These are phyloP conservation scores for Nomia melanderi DNA, from an alignment of 1,140 invertebrate species.

Conservation along the genomic window DNA sequence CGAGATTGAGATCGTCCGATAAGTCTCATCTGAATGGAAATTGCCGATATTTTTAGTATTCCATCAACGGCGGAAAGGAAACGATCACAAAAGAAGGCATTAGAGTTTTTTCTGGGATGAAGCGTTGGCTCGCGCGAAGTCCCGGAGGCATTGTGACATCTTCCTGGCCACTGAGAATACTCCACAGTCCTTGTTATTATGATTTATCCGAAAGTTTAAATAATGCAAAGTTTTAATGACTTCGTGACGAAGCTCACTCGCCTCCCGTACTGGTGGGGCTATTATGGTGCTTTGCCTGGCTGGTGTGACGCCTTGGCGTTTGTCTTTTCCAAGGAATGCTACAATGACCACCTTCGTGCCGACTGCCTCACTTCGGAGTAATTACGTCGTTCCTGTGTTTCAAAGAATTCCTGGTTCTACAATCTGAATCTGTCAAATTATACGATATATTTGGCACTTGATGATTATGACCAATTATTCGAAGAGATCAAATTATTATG, in stretches of 20 bases:
- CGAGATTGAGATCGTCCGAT: slow-evolving; percentile 28
- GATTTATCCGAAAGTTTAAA: slow-evolving; percentile 62
- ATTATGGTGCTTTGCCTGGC: slow-evolving; percentile 37
- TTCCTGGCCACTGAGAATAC: slow-evolving; percentile 21
- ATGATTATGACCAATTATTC: too few relatives aligned
- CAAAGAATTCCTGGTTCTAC: not conserved
- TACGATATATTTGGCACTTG: too few relatives aligned
- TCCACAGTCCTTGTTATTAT: slow-evolving; percentile 32
- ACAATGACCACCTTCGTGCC: not conserved
- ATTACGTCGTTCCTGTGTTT: not conserved
- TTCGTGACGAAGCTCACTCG: slow-evolving; percentile 28
- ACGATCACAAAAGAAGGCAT: not conserved
- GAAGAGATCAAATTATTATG: too few relatives aligned
- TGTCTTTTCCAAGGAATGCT: not conserved
- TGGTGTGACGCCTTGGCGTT: not conserved
- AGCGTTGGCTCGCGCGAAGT: not conserved
- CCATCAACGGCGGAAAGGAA: not conserved
- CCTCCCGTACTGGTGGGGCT: not conserved
- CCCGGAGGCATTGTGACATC: slow-evolving; percentile 7
- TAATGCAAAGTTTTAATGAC: slow-evolving; percentile 67
- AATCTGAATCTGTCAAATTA: not conserved
- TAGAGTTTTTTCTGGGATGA: not conserved
- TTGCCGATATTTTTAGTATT: slow-evolving; percentile 40
- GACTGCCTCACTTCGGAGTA: not conserved
- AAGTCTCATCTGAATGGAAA: slow-evolving; percentile 51